These are phyloP conservation scores for Falco rusticolus DNA, from an alignment of 2,797 vertebrate species.

Conservation along the genomic window DNA sequence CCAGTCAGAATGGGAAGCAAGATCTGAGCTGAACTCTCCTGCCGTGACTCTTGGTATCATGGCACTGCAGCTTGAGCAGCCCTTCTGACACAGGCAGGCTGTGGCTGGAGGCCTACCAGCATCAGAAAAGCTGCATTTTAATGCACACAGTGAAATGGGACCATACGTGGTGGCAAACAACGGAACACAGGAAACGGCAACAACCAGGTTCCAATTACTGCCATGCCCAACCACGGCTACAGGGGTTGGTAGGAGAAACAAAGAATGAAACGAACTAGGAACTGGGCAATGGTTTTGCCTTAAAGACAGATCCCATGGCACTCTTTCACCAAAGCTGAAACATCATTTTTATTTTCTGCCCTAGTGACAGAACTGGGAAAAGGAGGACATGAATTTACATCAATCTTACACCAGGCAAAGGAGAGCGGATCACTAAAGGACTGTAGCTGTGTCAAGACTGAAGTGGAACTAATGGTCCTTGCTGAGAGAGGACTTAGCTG, in stretches of 20 bases:
- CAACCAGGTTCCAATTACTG: background rate
- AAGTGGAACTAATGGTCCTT: background rate
- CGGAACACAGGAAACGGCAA: background rate
- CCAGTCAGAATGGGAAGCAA: background rate
- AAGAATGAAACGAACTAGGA: background rate
- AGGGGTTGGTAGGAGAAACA: background rate
- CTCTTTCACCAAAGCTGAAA: background rate
- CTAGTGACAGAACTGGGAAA: background rate
- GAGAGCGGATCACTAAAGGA: background rate
- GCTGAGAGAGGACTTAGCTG: background rate
- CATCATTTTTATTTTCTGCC: background rate
- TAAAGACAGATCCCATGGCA: background rate
- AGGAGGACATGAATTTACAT: background rate
- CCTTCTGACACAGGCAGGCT: background rate
- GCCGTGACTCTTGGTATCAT: background rate
- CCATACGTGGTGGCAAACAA: background rate
- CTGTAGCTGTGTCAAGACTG: background rate
- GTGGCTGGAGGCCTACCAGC: background rate
- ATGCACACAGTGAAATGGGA: background rate
- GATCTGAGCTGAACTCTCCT: background rate
- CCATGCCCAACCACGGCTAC: background rate
- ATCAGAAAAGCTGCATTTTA: background rate
- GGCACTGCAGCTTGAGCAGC: background rate
- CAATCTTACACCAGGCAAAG: background rate
- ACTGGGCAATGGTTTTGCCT: background rate